These are phyloP conservation scores for Plagodis pulveraria DNA, from an alignment of 2,888 invertebrate species.

Conservation along the genomic window DNA sequence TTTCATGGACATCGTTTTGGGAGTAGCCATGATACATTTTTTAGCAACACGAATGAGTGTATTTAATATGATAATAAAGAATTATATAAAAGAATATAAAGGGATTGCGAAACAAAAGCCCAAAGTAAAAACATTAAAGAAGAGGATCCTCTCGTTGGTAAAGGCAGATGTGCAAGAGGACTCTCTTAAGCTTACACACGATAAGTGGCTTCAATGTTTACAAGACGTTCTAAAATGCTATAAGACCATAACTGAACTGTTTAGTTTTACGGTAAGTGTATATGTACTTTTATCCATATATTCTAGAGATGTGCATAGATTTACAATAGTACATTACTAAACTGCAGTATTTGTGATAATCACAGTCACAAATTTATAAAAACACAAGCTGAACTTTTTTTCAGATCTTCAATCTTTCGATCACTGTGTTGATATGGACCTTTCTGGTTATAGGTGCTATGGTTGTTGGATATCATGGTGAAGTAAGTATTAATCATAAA, in stretches of 20 bases:
- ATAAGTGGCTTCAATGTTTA: conserved; percentile 38
- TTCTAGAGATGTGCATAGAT: not conserved
- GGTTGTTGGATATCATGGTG: conserved; percentile 37
- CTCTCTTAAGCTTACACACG: conserved; percentile 7
- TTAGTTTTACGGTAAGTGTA: conserved; percentile 45
- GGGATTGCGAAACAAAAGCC: conserved; percentile 6
- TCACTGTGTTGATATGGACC: conserved; percentile 45
- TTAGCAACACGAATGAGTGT: conserved; percentile 39
- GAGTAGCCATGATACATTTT: conserved; percentile 40
- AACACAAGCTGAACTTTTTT: conserved; percentile 16
- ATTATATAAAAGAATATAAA: conserved; percentile 11
- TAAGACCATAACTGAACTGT: conserved; percentile 40
- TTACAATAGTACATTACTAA: too few relatives aligned
- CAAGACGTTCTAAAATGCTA: conserved; percentile 45
- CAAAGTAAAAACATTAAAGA: conserved; percentile 9
- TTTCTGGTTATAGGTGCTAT: conserved; percentile 43
- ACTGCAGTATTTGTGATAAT: not conserved
- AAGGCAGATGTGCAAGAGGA: conserved; percentile 16
- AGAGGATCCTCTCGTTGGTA: conserved; percentile 10
- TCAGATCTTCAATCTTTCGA: conserved; percentile 46
- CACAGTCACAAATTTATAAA: not conserved
- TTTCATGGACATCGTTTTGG: conserved; percentile 41
- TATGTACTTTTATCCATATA: not conserved
- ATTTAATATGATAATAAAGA: conserved; percentile 41
- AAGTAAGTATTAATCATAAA: conserved; percentile 35